Percentiles rank a stretch among this genome's conserved stretches.
Conservation (phyloP, 2,113 vertebrate genomes). For the Brachypodius melanocephalos region DNA sequence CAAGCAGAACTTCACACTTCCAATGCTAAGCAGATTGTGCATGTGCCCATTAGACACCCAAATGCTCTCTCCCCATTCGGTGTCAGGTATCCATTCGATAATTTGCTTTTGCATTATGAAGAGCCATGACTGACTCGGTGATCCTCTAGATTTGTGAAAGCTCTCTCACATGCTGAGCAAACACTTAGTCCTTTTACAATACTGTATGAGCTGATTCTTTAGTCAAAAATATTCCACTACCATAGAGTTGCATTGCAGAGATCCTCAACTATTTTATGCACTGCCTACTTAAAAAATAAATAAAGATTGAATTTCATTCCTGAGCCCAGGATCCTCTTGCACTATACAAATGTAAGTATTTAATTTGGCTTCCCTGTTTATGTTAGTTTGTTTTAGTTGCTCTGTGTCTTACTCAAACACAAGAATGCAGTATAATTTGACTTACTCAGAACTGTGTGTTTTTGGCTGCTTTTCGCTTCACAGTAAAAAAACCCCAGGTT, state of each 20-base stretch:
- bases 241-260: neutral
- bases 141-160: conserved; percentile 33
- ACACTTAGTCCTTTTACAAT: neutral
- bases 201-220: neutral
- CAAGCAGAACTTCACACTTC: conserved; percentile 51
- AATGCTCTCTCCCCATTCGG: conserved; percentile 11
- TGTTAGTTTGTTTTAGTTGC: conserved; percentile 64
- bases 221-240: conserved; percentile 13
- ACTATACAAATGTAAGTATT: conserved; percentile 62
- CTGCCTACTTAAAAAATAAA: conserved; percentile 54
- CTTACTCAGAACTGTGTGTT: conserved; percentile 49
- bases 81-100: conserved; percentile 40
- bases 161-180: neutral
- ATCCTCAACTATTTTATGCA: conserved; percentile 22
- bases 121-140: neutral
- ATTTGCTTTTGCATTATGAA: conserved; percentile 42
- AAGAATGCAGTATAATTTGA: conserved; percentile 64
- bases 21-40: conserved; percentile 20
- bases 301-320: conserved; percentile 54
- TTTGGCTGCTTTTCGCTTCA: conserved; percentile 56
- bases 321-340: conserved; percentile 56
- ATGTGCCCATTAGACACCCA: neutral
- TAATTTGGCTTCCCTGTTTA: conserved; percentile 68
- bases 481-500: neutral
- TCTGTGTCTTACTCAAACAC: conserved; percentile 57